Percentiles rank a stretch among this genome's conserved stretches.
Evolutionary conservation across 2,797 vertebrate genomes (phyloP).

Genomic region (Leucoraja ocellata): DNA sequence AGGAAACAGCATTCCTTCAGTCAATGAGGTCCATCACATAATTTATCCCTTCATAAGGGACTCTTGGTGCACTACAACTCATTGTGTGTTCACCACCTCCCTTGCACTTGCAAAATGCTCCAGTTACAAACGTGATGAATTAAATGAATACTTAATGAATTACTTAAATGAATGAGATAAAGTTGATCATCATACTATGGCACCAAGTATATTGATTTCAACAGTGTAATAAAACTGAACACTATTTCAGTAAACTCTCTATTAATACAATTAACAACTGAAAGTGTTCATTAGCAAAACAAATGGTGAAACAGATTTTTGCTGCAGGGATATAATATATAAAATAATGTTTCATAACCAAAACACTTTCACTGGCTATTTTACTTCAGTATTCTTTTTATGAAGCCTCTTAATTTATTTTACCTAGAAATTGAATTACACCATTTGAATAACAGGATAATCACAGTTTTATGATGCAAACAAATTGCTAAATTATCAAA

Average conservation of each 20-base stretch:
- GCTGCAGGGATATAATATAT: background rate
- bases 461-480: background rate
- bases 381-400: background rate
- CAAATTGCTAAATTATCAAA: background rate
- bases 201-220: background rate
- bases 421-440: background rate
- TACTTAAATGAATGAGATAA: background rate
- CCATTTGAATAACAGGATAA: background rate
- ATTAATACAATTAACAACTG: background rate
- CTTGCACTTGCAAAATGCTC: background rate
- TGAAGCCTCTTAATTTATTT: background rate
- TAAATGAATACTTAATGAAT: no score
- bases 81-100: background rate
- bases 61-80: background rate
- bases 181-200: background rate
- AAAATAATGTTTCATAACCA: background rate
- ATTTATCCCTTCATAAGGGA: constrained; percentile 3
- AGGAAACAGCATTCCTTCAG: constrained; percentile 33
- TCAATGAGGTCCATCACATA: constrained; percentile 31
- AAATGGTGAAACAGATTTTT: background rate
- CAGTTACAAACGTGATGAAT: constrained; percentile 1
- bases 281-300: background rate
- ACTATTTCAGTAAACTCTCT: background rate
- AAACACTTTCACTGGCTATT: background rate
- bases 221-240: background rate